phyloP scores from a whole-genome alignment of 1,140 invertebrate genomes.

The Mizuhopecten yessoensis region DNA sequence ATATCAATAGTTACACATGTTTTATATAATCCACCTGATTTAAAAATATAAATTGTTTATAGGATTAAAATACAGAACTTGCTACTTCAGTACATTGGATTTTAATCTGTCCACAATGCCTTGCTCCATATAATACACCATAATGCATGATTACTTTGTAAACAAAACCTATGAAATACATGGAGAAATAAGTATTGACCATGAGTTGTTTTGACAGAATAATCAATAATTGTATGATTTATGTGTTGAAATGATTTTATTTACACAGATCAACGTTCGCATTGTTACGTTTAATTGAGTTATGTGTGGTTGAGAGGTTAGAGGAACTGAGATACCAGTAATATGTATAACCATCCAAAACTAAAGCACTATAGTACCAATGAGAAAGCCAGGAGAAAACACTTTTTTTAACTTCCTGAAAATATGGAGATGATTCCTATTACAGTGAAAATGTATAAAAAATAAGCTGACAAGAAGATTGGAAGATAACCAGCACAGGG shows the following conservation, averaged over 20 bases:
- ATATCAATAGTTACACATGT: neutral
- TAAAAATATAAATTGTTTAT: slow-evolving; percentile 8
- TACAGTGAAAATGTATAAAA: neutral
- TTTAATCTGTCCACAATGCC: neutral
- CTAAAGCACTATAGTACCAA: neutral
- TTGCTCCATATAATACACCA: neutral
- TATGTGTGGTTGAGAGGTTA: neutral
- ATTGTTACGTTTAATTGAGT: neutral
- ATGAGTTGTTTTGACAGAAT: neutral
- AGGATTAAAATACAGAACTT: neutral
- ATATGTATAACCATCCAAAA: neutral
- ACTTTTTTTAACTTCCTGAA: neutral
- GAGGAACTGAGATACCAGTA: too few relatives aligned
- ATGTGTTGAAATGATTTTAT: slow-evolving; percentile 1
- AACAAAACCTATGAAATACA: neutral
- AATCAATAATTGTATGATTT: neutral
- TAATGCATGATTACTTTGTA: slow-evolving; percentile 28
- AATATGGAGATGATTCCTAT: neutral
- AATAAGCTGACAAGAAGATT: neutral
- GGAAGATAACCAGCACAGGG: neutral
- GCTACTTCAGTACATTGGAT: neutral
- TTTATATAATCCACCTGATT: slow-evolving; percentile 21
- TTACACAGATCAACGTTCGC: neutral
- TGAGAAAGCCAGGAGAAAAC: neutral
- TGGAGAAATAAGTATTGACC: neutral